Base-by-base conservation (phyloP, 2,797 vertebrate species). In the Phyllotis vaccarum region DNA sequence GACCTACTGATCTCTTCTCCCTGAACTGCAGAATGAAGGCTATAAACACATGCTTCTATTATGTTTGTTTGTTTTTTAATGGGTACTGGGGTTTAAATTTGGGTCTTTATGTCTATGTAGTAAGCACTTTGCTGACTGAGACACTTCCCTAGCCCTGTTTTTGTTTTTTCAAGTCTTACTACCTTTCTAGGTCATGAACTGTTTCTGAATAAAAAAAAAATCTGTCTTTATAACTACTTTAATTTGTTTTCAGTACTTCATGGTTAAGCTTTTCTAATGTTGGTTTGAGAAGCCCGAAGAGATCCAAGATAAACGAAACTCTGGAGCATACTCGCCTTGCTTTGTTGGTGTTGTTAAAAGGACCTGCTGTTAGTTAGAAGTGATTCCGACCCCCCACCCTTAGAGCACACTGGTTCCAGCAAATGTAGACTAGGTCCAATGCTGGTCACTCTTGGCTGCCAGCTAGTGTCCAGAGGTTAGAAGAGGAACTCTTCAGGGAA, bases 381-480 rank as follows among this genome's bases (percentile, higher is more conserved):
- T 6, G 52, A n/a, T 37, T 27, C 6, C 52, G 56, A 46, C 3
- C 56, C 1, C 10, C 31, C 75, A 86, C 81, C 64, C 60, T 76
- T 70, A 34, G 70, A 87, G 81, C 83, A 89, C 56, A 16, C 8
- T 72, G 95, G 76, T 64, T 95, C n/a, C 58, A 86, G n/a, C 64
- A 40, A 81, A 88, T 58, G 79, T 94, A 86, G 86, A 90, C 21
- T 78, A 76, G 66, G 29, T 86, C 56, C 62, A 16, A 52, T 24
- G 46, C 49, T 86, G 76, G n/a, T 95, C 87, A 54, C 72, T 93
- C 75, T 78, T 87, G 81, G 46, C 37, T 89, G 43, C 80, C 70
- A 49, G n/a, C 40, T 64, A 91, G 74, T 80, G 43, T 82, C 86
- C 7, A 43, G 0, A 1, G 21, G 5, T 13, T 54, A 21, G 46